Evolutionary conservation across 2,113 vertebrate genomes (phyloP), one percentile per base, ranked within the genome.

Genomic region (Lampris megalopsis): DNA sequence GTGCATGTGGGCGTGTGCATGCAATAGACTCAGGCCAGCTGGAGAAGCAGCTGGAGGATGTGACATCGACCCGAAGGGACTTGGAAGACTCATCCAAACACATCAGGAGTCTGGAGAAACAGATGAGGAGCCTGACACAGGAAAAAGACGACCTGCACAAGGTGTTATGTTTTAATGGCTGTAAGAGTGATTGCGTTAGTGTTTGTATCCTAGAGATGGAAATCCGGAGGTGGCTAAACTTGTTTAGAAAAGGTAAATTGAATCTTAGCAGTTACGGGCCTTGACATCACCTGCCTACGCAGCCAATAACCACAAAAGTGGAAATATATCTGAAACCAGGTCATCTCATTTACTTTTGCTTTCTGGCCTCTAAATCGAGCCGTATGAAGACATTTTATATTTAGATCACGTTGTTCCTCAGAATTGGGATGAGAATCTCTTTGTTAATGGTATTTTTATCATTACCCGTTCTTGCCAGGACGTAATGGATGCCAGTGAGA

Each of bases 101-200:
- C 85, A 92, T 97, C 65, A 99, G 96, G 81, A 91, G 83, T 86
- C 93, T 96, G 77, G 97, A 99, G 92, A 99, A 97, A 75, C 97
- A 98, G 91, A 94, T 98, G 79, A 98, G 94, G 92, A 82, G 73
- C 0, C 13, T 96, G 43, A 94, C 95, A 60, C 96, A 96, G 89
- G 98, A 99, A 81, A 94, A 91, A 77, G 97, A 99, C 13, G 96
- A 97, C 80, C 85, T 99, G 62, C 96, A 97, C 82, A 99, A 98
- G 98, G 98, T 99, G 94, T 5, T 41, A 5, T 6, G n/a, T 47
- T 37, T 36, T 11, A 6, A 3, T 42, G 38, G 8, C 8, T 50
- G 9, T 49, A 9, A 10, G 24, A 37, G 52, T 67, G 45, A 61
- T 5, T 54, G 1, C 7, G 36, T 54, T 3, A 10, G 24, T 0